Conservation (phyloP, 2,797 vertebrate genomes). For the Furcifer pardalis region DNA sequence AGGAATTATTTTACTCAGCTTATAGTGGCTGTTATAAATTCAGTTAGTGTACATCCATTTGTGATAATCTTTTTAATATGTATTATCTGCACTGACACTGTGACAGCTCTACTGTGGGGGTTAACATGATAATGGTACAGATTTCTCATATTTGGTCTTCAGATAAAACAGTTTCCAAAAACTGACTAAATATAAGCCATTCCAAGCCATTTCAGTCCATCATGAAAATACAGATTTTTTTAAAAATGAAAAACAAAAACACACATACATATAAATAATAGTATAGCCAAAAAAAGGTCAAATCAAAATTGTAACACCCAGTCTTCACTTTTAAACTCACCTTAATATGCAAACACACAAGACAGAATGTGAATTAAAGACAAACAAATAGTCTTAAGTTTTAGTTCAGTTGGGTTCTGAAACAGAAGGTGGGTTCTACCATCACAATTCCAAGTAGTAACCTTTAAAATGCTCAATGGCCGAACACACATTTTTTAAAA, state of each 20-base stretch:
- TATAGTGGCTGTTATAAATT: conserved; percentile 73
- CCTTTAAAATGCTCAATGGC: conserved; percentile 61
- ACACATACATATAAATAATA: conserved; percentile 77
- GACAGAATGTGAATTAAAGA: conserved; percentile 61
- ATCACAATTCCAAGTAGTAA: conserved; percentile 43
- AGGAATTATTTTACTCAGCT: conserved; percentile 68
- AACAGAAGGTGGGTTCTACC: conserved; percentile 66
- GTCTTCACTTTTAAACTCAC: conserved; percentile 50
- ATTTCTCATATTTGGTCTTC: conserved; percentile 80
- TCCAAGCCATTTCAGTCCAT: conserved; percentile 78
- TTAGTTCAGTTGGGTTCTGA: conserved; percentile 47
- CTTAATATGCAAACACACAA: conserved; percentile 63
- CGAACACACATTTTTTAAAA: conserved; percentile 60
- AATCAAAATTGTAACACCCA: conserved; percentile 59
- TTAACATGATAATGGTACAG: conserved; percentile 76
- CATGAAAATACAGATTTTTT: conserved; percentile 73
- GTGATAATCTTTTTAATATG: conserved; percentile 72
- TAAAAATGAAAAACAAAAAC: conserved; percentile 74
- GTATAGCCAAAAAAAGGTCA: conserved; percentile 69
- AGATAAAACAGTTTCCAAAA: conserved; percentile 77
- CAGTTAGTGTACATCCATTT: conserved; percentile 71
- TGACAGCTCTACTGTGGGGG: conserved; percentile 73
- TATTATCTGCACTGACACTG: conserved; percentile 74
- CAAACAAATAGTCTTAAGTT: conserved; percentile 60
- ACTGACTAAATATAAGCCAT: conserved; percentile 78